A percentile compares a stretch with the other conserved stretches of the same genome.
phyloP scores from a whole-genome alignment of 1,140 invertebrate species.

The Streblospio benedicti region DNA sequence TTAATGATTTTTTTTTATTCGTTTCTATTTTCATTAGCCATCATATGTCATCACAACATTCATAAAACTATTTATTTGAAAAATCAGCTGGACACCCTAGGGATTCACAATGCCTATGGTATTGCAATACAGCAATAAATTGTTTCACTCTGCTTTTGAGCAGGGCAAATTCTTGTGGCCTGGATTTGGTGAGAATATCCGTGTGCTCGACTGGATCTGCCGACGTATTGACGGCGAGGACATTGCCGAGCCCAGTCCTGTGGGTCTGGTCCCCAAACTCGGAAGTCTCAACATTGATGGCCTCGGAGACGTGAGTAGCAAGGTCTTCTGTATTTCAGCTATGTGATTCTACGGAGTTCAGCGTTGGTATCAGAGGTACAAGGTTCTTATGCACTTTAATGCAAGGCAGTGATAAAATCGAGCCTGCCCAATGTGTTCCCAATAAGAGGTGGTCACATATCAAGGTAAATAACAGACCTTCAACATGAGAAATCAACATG shows the following conservation, averaged over 20 bases:
- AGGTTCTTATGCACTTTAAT: background rate
- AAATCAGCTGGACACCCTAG: too few relatives aligned
- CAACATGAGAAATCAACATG: too few relatives aligned
- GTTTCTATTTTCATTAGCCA: too few relatives aligned
- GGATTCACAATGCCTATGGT: too few relatives aligned
- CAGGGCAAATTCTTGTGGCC: conserved; percentile 90
- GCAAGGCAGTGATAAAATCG: background rate
- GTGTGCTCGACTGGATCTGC: conserved; percentile 91
- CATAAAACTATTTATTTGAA: too few relatives aligned
- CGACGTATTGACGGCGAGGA: conserved; percentile 67
- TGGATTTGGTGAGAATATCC: conserved; percentile 90
- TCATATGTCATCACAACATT: too few relatives aligned
- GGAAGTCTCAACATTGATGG: conserved; percentile 7
- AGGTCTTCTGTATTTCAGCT: background rate
- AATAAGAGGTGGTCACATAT: too few relatives aligned
- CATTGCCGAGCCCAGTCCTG: conserved; percentile 29
- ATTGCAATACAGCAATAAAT: too few relatives aligned
- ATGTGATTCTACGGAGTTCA: background rate
- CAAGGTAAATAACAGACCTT: too few relatives aligned
- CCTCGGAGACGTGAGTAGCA: conserved; percentile 11
- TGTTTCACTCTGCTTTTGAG: too few relatives aligned
- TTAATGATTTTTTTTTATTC: too few relatives aligned
- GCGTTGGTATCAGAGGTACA: background rate
- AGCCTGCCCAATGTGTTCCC: too few relatives aligned
- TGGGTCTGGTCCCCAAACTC: conserved; percentile 41